Conservation (phyloP, 2,888 invertebrate genomes). For the Horisme vitalbata region DNA sequence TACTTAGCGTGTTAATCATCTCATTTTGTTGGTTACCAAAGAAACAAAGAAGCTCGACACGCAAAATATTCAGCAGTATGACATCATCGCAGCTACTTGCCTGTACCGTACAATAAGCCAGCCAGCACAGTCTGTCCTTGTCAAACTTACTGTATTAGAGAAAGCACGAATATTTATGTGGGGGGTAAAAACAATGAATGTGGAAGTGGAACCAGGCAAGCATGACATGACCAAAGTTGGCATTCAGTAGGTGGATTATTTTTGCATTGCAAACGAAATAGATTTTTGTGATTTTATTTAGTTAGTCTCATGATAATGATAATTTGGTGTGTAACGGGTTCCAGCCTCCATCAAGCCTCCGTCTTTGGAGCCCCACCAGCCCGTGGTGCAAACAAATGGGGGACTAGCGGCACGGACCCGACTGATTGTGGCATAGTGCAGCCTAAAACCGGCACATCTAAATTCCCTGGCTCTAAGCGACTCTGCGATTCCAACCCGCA, state of each 20-base stretch:
- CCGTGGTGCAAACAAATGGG: no score
- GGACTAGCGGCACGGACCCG: no score
- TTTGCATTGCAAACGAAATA: constrained; percentile 11
- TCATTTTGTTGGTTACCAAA: constrained; percentile 22
- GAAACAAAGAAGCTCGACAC: constrained; percentile 32
- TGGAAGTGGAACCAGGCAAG: constrained; percentile 22
- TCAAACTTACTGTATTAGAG: constrained; percentile 22
- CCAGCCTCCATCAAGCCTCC: no score
- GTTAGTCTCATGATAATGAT: no score
- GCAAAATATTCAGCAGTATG: constrained; percentile 30
- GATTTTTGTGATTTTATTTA: neutral
- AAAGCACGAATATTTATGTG: constrained; percentile 23
- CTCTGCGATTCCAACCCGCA: no score
- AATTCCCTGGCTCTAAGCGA: no score
- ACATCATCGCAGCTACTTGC: constrained; percentile 28
- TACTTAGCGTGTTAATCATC: constrained; percentile 25
- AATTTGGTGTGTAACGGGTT: no score
- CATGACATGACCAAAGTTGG: constrained; percentile 32
- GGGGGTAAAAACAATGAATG: constrained; percentile 25
- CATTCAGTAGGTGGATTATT: constrained; percentile 22
- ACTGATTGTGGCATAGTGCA: no score
- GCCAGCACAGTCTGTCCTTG: constrained; percentile 21
- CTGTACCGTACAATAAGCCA: constrained; percentile 2
- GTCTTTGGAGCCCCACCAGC: no score
- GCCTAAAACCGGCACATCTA: no score